These are phyloP conservation scores for Drosophila simulans DNA, from an alignment of 1,140 invertebrate species.

Conservation along the genomic window DNA sequence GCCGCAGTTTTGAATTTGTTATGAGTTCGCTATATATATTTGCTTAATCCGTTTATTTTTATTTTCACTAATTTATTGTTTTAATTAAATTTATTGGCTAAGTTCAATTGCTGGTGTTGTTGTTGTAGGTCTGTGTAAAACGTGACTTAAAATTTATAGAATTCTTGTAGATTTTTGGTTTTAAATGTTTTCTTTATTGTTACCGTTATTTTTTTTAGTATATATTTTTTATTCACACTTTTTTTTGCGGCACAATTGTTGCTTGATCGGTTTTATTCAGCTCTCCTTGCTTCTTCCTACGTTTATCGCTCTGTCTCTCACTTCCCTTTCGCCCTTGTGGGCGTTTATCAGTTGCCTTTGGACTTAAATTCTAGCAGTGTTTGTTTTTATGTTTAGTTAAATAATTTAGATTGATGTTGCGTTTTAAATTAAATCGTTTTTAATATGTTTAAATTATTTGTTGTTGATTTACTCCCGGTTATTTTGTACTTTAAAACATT, in stretches of 20 bases:
- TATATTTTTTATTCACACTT: conserved; percentile 62
- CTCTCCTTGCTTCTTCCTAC: conserved; percentile 28
- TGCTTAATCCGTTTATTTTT: conserved; percentile 43
- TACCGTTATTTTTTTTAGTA: conserved; percentile 70
- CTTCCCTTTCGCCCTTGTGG: conserved; percentile 22
- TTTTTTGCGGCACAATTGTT: conserved; percentile 78
- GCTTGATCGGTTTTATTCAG: conserved; percentile 67
- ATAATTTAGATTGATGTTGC: conserved; percentile 82
- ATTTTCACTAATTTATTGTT: conserved; percentile 42
- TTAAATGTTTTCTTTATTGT: conserved; percentile 82
- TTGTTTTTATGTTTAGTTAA: conserved; percentile 56
- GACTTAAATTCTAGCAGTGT: conserved; percentile 54
- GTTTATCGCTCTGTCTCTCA: conserved; percentile 20
- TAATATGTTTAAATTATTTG: conserved; percentile 75
- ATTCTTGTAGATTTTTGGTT: conserved; percentile 83
- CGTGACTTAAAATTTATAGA: conserved; percentile 79
- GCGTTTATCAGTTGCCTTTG: conserved; percentile 37
- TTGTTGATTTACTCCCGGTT: conserved; percentile 79
- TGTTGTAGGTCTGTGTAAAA: conserved; percentile 74
- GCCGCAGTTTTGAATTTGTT: conserved; percentile 57
- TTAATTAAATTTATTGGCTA: conserved; percentile 67
- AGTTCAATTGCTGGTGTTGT: conserved; percentile 64
- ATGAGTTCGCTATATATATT: conserved; percentile 12
- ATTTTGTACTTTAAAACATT: conserved; percentile 84
- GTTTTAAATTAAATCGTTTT: conserved; percentile 78